A percentile compares a stretch with the other conserved stretches of the same genome.
These are phyloP conservation scores for Pangasius djambal DNA, from an alignment of 2,797 vertebrate species.

Conservation along the genomic window DNA sequence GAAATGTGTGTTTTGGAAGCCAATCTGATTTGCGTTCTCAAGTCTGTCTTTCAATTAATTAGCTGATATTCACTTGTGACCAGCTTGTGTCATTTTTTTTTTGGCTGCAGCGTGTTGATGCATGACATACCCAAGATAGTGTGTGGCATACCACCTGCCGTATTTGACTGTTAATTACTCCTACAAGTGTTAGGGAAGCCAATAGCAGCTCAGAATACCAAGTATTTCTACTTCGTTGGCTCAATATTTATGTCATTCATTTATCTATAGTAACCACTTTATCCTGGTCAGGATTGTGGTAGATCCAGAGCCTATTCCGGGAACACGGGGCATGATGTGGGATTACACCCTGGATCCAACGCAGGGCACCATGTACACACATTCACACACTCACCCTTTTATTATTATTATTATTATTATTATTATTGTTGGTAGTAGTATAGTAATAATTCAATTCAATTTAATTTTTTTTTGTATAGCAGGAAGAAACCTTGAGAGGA, in stretches of 20 bases:
- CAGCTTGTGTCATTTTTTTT: background rate
- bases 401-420: background rate
- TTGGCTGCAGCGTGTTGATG: background rate
- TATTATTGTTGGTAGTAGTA: background rate
- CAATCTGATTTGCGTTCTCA: background rate
- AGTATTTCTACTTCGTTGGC: background rate
- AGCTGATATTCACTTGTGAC: background rate
- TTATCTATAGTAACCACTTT: background rate
- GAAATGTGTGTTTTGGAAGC: background rate
- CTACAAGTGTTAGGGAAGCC: background rate
- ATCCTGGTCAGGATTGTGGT: background rate
- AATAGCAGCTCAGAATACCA: background rate
- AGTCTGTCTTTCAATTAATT: background rate
- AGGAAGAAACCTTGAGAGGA: too few species aligned
- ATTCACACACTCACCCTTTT: background rate
- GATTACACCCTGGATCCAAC: background rate
- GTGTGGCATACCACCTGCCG: background rate
- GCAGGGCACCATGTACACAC: background rate
- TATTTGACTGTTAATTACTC: background rate
- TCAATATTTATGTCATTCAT: background rate
- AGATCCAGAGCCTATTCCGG: background rate
- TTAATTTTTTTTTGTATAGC: too few species aligned
- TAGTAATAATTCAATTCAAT: too few species aligned
- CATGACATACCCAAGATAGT: background rate
- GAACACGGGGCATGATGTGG: background rate